phyloP scores from a whole-genome alignment of 2,888 invertebrate genomes.

The Chrysomela aeneicollis region DNA sequence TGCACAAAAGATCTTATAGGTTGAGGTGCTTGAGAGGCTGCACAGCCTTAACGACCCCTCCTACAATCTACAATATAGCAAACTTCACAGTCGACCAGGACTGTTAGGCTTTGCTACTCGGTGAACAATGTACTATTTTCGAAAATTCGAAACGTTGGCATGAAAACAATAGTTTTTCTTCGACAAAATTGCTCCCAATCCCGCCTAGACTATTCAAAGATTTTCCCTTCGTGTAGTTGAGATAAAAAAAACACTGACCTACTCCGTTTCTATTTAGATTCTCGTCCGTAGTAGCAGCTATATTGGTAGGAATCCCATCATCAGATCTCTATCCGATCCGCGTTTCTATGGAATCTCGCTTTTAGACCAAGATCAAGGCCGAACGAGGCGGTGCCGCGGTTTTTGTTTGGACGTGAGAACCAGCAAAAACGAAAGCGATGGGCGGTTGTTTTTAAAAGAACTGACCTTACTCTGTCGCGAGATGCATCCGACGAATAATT shows the following conservation, averaged over 20 bases:
- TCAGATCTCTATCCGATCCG: not conserved
- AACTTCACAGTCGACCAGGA: too few relatives aligned
- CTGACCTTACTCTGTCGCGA: constrained; percentile 16
- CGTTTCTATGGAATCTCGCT: not conserved
- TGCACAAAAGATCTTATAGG: too few relatives aligned
- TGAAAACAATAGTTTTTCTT: too few relatives aligned
- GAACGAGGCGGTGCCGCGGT: constrained; percentile 16
- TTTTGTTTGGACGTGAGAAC: constrained; percentile 19
- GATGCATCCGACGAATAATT: not conserved
- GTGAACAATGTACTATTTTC: too few relatives aligned
- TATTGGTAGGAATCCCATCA: not conserved
- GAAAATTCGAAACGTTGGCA: too few relatives aligned
- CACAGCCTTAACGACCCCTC: too few relatives aligned
- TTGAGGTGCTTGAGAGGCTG: too few relatives aligned
- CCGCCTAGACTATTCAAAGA: too few relatives aligned
- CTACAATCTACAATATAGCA: too few relatives aligned
- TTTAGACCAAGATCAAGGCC: constrained; percentile 34
- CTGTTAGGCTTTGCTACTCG: too few relatives aligned
- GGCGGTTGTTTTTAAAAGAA: not conserved
- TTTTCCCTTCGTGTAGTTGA: too few relatives aligned
- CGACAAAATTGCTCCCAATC: too few relatives aligned
- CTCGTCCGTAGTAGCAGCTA: not conserved
- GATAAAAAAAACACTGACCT: not conserved
- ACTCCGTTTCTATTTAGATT: not conserved
- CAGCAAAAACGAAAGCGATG: constrained; percentile 4